Base-by-base conservation (phyloP, 2,888 invertebrate genomes). In the Drosophila acutilabella region DNA sequence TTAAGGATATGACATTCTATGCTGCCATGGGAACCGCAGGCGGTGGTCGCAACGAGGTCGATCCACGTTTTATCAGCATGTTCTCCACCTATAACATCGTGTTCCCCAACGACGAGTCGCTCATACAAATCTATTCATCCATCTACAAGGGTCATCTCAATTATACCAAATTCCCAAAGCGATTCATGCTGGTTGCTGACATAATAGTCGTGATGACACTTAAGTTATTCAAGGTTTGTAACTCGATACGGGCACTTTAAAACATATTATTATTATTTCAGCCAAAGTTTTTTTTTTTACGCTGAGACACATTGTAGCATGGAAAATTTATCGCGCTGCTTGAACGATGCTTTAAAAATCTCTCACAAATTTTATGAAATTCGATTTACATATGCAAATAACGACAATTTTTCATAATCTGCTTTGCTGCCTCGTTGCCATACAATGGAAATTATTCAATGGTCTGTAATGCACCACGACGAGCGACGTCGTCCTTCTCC, bases 21-120 rank as follows among this genome's bases (percentile, higher is more conserved):
- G 96, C 96, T 0, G 96, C 97, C 1, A 97, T 97, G 97, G 97
- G 97, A 2, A 95, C 96, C 82, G 96, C 97, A 16, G 98, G 97
- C 1, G 98, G 98, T 13, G 97, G 98, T 0, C 94, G 97, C 76
- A 98, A 97, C 90, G 96, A 96, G 86, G 96, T 98, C 13, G 98
- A 98, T 92, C 96, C 97, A 0, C 94, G 98, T 69, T 98, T 98
- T 90, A 94, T 98, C 83, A 98, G 98, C 0, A 96, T 97, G 94
- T 98, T 98, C 93, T 95, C 96, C 0, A 95, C 96, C 1, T 96
- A 96, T 92, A 98, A 98, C 92, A 95, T 98, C 77, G 95, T 96
- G 10, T 96, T 97, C 91, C 98, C 98, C 0, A 94, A 96, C 0
- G 95, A 96, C 64, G 93, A 93, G 41, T 97, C 97, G 0, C 93